phyloP scores from a whole-genome alignment of 2,797 vertebrate genomes.

The Melanotaenia pygmaea region DNA sequence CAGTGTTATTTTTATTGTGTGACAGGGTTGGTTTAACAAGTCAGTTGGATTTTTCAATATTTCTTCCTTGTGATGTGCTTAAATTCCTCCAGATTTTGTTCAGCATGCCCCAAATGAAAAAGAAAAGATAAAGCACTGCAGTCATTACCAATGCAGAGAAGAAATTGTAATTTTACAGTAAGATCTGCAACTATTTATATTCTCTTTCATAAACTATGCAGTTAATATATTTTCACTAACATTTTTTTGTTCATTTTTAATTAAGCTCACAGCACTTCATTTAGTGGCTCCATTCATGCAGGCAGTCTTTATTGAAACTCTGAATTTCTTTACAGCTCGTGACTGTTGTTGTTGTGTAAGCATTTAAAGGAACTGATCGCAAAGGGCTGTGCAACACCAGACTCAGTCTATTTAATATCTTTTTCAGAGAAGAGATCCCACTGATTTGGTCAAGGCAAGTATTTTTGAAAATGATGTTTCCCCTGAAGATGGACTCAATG shows the following conservation, averaged over 20 bases:
- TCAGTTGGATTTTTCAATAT: not conserved
- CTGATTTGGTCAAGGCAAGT: slow-evolving; percentile 28
- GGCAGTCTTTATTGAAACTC: not conserved
- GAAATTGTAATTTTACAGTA: not conserved
- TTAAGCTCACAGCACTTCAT: not conserved
- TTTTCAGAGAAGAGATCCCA: slow-evolving; percentile 11
- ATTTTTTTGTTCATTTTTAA: not conserved
- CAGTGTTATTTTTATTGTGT: slow-evolving; percentile 3
- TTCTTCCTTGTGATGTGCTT: not conserved
- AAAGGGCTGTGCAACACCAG: slow-evolving; percentile 12
- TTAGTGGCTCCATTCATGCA: not conserved
- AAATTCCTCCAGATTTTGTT: not conserved
- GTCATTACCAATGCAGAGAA: not conserved
- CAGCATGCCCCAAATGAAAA: not conserved
- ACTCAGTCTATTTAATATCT: slow-evolving; percentile 13
- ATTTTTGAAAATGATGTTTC: slow-evolving; percentile 32
- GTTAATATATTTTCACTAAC: not conserved
- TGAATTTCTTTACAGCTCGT: not conserved
- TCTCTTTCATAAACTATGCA: not conserved
- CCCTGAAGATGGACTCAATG: slow-evolving; percentile 35
- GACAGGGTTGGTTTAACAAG: slow-evolving; percentile 7
- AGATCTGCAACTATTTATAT: not conserved
- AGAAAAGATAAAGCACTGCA: not conserved
- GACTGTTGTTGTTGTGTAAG: slow-evolving; percentile 3
- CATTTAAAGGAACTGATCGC: slow-evolving; percentile 44